Evolutionary conservation across 2,797 vertebrate genomes (phyloP).

Genomic region (Paramormyrops hopkinsi): DNA sequence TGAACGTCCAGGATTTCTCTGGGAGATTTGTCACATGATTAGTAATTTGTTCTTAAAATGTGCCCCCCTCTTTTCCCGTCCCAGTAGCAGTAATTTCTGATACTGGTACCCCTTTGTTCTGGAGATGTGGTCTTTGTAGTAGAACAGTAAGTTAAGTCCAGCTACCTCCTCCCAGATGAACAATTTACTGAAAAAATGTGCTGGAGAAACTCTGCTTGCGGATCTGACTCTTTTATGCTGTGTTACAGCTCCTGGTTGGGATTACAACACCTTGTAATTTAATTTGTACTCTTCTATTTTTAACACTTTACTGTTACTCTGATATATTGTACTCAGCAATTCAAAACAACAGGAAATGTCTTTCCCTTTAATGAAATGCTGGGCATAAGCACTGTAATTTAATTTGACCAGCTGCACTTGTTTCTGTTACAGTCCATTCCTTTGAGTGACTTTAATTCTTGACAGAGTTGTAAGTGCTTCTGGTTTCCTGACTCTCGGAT

Average conservation of each 20-base stretch:
- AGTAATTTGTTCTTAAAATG: background rate
- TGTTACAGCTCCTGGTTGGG: background rate
- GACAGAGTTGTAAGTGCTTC: background rate
- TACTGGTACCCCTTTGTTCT: conserved; percentile 7
- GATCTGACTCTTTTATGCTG: background rate
- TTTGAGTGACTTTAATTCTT: background rate
- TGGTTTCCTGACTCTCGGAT: background rate
- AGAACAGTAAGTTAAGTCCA: background rate
- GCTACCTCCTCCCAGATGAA: background rate
- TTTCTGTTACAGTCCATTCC: background rate
- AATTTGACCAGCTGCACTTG: background rate
- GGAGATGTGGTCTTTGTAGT: background rate
- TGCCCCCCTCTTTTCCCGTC: background rate
- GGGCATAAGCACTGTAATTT: background rate
- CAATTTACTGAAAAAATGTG: background rate
- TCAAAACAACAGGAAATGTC: background rate
- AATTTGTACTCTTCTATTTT: background rate
- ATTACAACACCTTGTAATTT: background rate
- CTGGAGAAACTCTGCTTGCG: background rate
- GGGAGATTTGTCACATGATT: background rate
- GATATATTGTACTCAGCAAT: background rate
- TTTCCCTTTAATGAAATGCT: background rate
- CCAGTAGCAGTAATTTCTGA: conserved; percentile 40
- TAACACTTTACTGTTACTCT: background rate
- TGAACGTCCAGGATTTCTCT: background rate